A percentile compares a stretch with the other conserved stretches of the same genome.
phyloP scores from a whole-genome alignment of 2,888 invertebrate genomes.

The Hypercompe scribonia region DNA sequence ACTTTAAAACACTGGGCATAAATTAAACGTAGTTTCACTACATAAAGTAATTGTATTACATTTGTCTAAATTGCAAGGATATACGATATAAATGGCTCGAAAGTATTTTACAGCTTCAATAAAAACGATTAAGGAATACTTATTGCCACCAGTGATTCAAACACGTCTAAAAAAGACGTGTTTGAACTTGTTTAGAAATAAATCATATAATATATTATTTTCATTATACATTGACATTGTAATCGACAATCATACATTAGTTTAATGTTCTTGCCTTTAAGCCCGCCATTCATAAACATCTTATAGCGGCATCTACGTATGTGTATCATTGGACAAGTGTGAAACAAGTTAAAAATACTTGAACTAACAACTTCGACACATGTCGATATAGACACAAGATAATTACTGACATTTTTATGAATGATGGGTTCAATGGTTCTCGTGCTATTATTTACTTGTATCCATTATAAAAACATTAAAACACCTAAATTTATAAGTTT shows the following conservation, averaged over 20 bases:
- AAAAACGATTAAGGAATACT: constrained; percentile 18
- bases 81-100: constrained; percentile 27
- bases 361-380: background rate
- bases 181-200: constrained; percentile 6
- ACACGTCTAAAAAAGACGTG: background rate
- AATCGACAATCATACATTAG: constrained; percentile 10
- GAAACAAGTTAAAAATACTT: background rate
- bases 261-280: background rate
- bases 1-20: constrained; percentile 56
- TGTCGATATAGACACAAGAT: background rate
- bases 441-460: background rate
- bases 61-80: constrained; percentile 45
- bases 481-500: background rate
- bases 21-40: constrained; percentile 56
- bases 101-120: constrained; percentile 22
- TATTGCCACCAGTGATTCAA: constrained; percentile 17
- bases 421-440: background rate
- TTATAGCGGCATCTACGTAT: background rate
- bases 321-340: background rate
- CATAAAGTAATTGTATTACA: constrained; percentile 32
- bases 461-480: background rate
- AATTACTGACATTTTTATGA: background rate
- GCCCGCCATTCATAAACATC: background rate
- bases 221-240: constrained; percentile 21
- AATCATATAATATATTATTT: constrained; percentile 18